A percentile compares a stretch with the other conserved stretches of the same genome.
phyloP scores from a whole-genome alignment of 2,888 invertebrate genomes.

The Lasiommata megera region DNA sequence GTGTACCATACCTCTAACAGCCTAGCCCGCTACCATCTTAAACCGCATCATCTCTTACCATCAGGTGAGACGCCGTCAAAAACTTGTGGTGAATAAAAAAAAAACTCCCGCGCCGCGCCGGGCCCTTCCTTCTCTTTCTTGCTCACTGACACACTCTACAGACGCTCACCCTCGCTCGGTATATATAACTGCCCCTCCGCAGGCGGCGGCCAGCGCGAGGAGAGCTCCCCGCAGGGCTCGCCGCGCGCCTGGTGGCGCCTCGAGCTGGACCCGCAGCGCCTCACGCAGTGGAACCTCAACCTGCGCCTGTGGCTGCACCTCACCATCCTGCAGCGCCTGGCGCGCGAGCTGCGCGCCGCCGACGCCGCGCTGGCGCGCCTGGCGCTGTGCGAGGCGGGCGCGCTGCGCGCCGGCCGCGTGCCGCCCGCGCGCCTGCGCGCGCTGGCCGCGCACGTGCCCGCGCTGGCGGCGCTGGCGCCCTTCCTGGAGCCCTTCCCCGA shows the following conservation, averaged over 20 bases:
- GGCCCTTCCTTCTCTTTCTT: too few species aligned
- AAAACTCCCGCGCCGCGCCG: too few species aligned
- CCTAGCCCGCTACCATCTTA: too few species aligned
- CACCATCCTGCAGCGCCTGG: slow-evolving; percentile 89
- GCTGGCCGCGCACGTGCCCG: slow-evolving; percentile 47
- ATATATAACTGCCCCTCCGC: neutral
- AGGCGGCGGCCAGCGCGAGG: slow-evolving; percentile 30
- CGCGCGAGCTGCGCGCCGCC: slow-evolving; percentile 86
- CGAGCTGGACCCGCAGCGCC: slow-evolving; percentile 83
- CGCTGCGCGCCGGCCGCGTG: slow-evolving; percentile 35
- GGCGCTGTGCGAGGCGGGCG: slow-evolving; percentile 82
- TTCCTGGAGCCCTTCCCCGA: slow-evolving; percentile 86
- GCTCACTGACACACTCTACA: too few species aligned
- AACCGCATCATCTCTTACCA: too few species aligned
- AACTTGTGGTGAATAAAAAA: too few species aligned
- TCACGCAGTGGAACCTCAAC: slow-evolving; percentile 90
- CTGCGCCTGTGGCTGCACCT: slow-evolving; percentile 92
- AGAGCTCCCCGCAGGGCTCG: slow-evolving; percentile 58
- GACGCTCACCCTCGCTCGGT: neutral
- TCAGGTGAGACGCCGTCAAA: too few species aligned
- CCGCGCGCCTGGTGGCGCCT: slow-evolving; percentile 83
- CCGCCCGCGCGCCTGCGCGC: slow-evolving; percentile 79
- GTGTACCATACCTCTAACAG: too few species aligned
- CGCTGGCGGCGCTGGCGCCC: slow-evolving; percentile 82
- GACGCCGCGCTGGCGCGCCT: slow-evolving; percentile 86